A percentile compares a stretch with the other conserved stretches of the same genome.
Evolutionary conservation across 1,140 invertebrate genomes (phyloP).

Genomic region (Drosophila jambulina): DNA sequence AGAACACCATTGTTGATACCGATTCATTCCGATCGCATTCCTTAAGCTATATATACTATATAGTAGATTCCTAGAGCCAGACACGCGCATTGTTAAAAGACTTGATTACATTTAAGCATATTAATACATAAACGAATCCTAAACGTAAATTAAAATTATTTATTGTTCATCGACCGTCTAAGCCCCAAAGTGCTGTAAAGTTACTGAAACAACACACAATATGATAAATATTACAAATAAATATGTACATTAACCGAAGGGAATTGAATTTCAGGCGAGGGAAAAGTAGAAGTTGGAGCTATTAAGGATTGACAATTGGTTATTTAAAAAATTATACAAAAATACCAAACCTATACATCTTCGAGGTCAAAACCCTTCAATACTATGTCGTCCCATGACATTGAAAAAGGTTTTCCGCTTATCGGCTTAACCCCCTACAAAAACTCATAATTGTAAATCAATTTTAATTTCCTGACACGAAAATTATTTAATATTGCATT

Average conservation of each 20-base stretch:
- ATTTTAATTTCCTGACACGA: conserved; percentile 56
- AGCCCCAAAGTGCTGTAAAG: conserved; percentile 52
- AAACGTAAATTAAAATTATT: conserved; percentile 60
- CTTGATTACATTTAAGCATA: conserved; percentile 77
- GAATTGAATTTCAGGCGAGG: neutral
- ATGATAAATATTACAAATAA: conserved; percentile 37
- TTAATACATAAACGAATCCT: conserved; percentile 48
- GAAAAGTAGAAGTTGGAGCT: no score
- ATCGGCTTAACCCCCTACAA: neutral
- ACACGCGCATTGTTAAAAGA: conserved; percentile 77
- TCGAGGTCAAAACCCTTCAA: neutral
- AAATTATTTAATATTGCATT: conserved; percentile 75
- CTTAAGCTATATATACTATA: conserved; percentile 62
- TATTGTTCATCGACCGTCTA: conserved; percentile 60
- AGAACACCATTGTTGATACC: conserved; percentile 52
- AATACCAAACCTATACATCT: neutral
- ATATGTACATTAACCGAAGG: conserved; percentile 33
- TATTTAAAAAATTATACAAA: no score
- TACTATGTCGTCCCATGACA: neutral
- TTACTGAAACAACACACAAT: conserved; percentile 48
- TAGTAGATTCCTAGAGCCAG: conserved; percentile 64
- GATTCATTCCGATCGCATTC: conserved; percentile 72
- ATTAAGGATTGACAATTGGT: no score
- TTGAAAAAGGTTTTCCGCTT: neutral
- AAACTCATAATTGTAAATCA: conserved; percentile 9